A percentile compares a stretch with the other conserved stretches of the same genome.
Conservation (phyloP, 2,113 vertebrate species). For the Datnioides undecimradiatus region DNA sequence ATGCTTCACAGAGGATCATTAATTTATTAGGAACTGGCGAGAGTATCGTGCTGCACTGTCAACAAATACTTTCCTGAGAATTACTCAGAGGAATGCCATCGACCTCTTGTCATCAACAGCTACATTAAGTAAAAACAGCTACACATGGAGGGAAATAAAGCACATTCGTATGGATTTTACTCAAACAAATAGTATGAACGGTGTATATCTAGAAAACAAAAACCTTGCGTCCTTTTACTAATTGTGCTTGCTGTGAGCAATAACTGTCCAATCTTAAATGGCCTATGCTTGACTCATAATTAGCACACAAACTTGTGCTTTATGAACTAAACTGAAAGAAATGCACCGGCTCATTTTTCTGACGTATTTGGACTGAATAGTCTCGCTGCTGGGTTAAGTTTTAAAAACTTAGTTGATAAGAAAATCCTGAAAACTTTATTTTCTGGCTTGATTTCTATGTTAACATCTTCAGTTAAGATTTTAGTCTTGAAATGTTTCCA, state of each 20-base stretch:
- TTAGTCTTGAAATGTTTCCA: conserved; percentile 45
- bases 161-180: not conserved
- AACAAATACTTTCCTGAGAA: conserved; percentile 38
- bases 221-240: not conserved
- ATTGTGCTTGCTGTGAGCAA: not conserved
- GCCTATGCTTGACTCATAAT: not conserved
- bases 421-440: no score
- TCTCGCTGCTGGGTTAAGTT: not conserved
- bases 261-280: not conserved
- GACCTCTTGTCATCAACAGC: conserved; percentile 14
- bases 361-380: not conserved
- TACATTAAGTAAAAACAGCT: conserved; percentile 40
- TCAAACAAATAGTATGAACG: conserved; percentile 6
- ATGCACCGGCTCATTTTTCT: conserved; percentile 11
- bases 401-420: no score
- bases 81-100: conserved; percentile 39
- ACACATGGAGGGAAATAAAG: not conserved
- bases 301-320: not conserved
- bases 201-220: not conserved
- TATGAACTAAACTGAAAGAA: conserved; percentile 5
- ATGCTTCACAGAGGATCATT: conserved; percentile 18
- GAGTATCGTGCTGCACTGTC: conserved; percentile 28
- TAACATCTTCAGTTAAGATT: conserved; percentile 17
- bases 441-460: conserved; percentile 9
- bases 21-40: conserved; percentile 43